Evolutionary conservation across 2,113 vertebrate species (phyloP).

Genomic region (Malurus elegans): DNA sequence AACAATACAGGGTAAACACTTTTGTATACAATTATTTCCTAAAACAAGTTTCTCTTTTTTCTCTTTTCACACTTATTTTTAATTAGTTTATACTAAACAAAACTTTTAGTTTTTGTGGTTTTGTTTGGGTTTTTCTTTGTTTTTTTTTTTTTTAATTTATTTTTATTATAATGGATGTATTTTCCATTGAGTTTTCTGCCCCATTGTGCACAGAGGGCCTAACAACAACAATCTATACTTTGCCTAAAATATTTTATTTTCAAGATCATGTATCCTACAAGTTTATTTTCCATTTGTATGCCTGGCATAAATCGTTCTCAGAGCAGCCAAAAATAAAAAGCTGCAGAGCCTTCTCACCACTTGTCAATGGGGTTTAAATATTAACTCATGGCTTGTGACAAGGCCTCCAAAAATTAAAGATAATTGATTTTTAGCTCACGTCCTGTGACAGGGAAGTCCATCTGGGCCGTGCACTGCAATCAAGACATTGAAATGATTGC

Average conservation of each 20-base stretch:
- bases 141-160: too few relatives aligned
- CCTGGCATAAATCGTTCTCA: not conserved
- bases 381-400: not conserved
- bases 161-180: not conserved
- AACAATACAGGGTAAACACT: not conserved
- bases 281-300: not conserved
- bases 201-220: not conserved
- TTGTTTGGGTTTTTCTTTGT: too few relatives aligned
- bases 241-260: not conserved
- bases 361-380: not conserved
- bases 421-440: not conserved
- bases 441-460: not conserved
- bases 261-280: not conserved
- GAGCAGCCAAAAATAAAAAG: not conserved
- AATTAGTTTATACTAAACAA: not conserved
- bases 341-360: not conserved
- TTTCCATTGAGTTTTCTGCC: not conserved
- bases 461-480: not conserved
- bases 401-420: not conserved
- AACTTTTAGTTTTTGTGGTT: too few relatives aligned
- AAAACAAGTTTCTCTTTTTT: not conserved
- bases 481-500: not conserved
- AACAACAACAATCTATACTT: not conserved
- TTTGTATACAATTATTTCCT: not conserved
- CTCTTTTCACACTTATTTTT: not conserved